These are phyloP conservation scores for Macaca mulatta DNA, from an alignment of 2,113 vertebrate genomes.

Conservation along the genomic window DNA sequence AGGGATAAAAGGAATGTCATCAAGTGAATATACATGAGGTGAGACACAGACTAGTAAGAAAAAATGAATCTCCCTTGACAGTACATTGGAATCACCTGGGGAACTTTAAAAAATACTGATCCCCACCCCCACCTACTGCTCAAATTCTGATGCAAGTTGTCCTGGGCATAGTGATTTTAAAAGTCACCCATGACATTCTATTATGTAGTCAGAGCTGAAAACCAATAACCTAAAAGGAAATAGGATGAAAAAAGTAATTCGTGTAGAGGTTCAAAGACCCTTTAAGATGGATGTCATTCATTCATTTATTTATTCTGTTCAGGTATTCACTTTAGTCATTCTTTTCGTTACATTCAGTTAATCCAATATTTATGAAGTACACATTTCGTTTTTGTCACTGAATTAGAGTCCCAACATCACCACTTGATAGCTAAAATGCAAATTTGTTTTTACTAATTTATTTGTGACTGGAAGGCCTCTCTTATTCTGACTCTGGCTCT, in stretches of 20 bases:
- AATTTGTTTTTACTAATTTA: background rate
- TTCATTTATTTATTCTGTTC: background rate
- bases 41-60: background rate
- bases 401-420: background rate
- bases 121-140: fast-evolving
- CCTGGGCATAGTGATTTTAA: background rate
- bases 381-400: background rate
- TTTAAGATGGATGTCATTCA: background rate
- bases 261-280: background rate
- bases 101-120: background rate
- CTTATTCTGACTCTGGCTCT: background rate
- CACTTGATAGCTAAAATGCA: background rate
- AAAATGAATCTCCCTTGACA: background rate
- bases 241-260: background rate
- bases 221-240: background rate
- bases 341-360: background rate
- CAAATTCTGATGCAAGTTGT: background rate
- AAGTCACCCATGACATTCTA: background rate
- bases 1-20: background rate
- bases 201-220: background rate
- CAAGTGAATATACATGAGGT: background rate
- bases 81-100: background rate
- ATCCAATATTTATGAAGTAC: background rate
- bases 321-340: background rate
- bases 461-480: background rate